These are phyloP conservation scores for Uropsilus gracilis DNA, from an alignment of 2,113 vertebrate species.

Conservation along the genomic window DNA sequence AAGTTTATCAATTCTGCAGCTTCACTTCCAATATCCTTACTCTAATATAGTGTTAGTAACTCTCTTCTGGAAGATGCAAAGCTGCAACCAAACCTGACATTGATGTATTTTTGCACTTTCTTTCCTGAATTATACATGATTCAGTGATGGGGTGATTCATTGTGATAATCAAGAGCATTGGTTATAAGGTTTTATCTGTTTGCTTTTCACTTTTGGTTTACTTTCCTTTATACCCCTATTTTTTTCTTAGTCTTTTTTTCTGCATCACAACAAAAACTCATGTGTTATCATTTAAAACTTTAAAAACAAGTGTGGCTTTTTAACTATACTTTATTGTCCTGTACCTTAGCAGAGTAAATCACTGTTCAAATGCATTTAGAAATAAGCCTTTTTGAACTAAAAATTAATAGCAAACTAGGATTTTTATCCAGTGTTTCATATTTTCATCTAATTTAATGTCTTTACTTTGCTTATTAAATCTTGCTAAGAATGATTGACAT, in stretches of 20 bases:
- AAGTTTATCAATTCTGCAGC: background rate
- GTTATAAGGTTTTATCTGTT: background rate
- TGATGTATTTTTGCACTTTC: background rate
- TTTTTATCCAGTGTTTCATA: conserved; percentile 83
- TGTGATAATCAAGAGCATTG: background rate
- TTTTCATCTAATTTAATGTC: conserved; percentile 85
- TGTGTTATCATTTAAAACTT: background rate
- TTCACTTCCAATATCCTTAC: background rate
- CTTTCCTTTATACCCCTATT: background rate
- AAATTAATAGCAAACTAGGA: conserved; percentile 78
- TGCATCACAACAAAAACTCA: background rate
- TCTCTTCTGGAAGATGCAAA: background rate
- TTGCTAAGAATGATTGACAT: conserved; percentile 84
- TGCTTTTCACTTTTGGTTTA: background rate
- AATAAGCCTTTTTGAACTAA: background rate
- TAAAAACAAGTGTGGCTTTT: conserved; percentile 70
- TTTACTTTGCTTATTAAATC: conserved; percentile 87
- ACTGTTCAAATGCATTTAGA: conserved; percentile 43
- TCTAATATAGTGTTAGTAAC: background rate
- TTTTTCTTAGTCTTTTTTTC: background rate
- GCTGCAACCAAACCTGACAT: background rate
- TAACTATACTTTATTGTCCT: conserved; percentile 74
- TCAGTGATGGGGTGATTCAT: background rate
- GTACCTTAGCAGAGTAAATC: conserved; percentile 71
- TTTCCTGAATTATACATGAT: background rate